Evolutionary conservation across 2,113 vertebrate genomes (phyloP).

Genomic region (Mesocricetus auratus): DNA sequence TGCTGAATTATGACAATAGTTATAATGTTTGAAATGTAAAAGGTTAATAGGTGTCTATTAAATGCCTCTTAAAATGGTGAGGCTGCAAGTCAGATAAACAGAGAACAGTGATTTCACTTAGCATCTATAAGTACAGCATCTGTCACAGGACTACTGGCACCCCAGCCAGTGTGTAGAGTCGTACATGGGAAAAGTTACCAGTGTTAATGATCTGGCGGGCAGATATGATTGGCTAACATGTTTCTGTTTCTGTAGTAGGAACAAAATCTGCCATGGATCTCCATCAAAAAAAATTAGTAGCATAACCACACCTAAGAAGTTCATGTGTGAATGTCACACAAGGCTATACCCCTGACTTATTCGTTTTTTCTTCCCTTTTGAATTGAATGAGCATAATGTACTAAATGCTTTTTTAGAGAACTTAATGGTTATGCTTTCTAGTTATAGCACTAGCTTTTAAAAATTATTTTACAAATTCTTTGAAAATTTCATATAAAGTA

Average conservation of each 20-base stretch:
- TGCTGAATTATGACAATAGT: not conserved
- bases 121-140: conserved; percentile 30
- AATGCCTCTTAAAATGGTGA: conserved; percentile 11
- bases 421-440: conserved; percentile 32
- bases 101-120: conserved; percentile 6
- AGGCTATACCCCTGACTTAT: not conserved
- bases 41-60: conserved; percentile 16
- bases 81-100: not conserved
- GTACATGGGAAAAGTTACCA: not conserved
- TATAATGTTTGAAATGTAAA: conserved; percentile 3
- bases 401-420: not conserved
- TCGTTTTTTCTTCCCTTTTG: conserved; percentile 42
- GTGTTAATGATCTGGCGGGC: not conserved
- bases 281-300: not conserved
- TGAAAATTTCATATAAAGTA: not conserved
- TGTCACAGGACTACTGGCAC: not conserved
- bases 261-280: not conserved
- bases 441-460: not conserved
- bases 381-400: not conserved
- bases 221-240: not conserved
- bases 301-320: not conserved
- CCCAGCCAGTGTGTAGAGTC: not conserved
- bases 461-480: not conserved
- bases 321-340: not conserved
- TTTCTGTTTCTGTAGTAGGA: not conserved